Conservation (phyloP, 2,113 vertebrate species). For the Circaetus gallicus region DNA sequence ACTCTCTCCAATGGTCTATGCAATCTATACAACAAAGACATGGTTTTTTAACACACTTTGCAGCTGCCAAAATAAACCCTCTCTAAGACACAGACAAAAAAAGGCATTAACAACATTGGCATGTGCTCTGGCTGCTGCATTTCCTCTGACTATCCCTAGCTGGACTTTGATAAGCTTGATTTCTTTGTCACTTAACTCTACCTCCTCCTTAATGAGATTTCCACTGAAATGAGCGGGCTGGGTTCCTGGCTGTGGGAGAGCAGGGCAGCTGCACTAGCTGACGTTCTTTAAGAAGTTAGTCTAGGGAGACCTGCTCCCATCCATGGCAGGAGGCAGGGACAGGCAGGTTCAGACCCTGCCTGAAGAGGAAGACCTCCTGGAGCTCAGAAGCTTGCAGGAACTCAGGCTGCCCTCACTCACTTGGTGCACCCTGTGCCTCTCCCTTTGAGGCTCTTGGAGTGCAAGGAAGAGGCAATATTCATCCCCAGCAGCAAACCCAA, state of each 20-base stretch:
- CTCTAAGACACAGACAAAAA: background rate
- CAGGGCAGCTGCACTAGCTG: background rate
- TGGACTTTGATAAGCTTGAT: background rate
- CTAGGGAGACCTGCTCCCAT: background rate
- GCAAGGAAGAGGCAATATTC: background rate
- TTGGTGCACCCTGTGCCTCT: background rate
- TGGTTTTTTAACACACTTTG: background rate
- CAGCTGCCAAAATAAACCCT: conserved; percentile 31
- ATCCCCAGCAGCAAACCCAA: background rate
- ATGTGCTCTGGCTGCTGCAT: background rate
- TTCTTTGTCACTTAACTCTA: background rate
- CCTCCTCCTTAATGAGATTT: background rate
- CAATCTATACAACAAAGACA: background rate
- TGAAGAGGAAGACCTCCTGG: background rate
- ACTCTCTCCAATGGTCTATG: background rate
- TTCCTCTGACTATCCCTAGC: background rate
- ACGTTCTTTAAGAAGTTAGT: background rate
- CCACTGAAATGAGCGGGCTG: background rate
- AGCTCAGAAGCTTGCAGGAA: background rate
- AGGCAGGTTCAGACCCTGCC: background rate
- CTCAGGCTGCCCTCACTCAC: background rate
- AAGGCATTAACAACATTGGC: conserved; percentile 10
- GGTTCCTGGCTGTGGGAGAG: rapidly evolving
- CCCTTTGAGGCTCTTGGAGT: background rate
- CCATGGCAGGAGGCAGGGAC: background rate